Percentiles rank a stretch among this genome's conserved stretches.
These are phyloP conservation scores for Vesta saturnalis DNA, from an alignment of 2,888 invertebrate species.

Conservation along the genomic window DNA sequence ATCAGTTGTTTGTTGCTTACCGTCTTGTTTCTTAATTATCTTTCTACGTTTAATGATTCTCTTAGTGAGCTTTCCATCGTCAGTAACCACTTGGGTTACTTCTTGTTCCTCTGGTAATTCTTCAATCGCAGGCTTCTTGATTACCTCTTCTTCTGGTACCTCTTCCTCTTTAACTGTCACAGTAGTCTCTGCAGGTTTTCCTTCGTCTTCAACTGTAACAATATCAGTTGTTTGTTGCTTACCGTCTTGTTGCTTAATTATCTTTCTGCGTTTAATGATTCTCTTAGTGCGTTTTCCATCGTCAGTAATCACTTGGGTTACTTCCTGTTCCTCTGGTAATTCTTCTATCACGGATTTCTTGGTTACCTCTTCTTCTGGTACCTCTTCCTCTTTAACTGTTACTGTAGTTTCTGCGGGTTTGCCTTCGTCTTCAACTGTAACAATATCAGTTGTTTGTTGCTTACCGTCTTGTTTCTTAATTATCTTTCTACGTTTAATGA, in stretches of 20 bases:
- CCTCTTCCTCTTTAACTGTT: conserved; percentile 46
- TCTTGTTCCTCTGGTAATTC: conserved; percentile 45
- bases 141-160: conserved; percentile 49
- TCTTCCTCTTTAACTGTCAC: conserved; percentile 47
- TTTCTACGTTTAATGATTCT: conserved; percentile 49
- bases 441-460: conserved; percentile 50
- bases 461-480: conserved; percentile 51
- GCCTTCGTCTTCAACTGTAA: conserved; percentile 53
- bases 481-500: conserved; percentile 56
- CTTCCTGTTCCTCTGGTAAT: conserved; percentile 43
- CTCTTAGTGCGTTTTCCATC: conserved; percentile 38
- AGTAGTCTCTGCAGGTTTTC: conserved; percentile 49
- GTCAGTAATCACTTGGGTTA: conserved; percentile 34
- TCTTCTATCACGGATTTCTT: conserved; percentile 46
- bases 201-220: conserved; percentile 54
- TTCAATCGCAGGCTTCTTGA: conserved; percentile 53
- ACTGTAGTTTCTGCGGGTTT: conserved; percentile 53
- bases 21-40: conserved; percentile 49
- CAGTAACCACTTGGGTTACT: conserved; percentile 42
- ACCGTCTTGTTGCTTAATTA: conserved; percentile 34
- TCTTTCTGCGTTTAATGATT: conserved; percentile 22
- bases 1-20: conserved; percentile 49
- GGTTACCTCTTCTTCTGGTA: conserved; percentile 43
- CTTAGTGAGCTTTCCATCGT: conserved; percentile 42
- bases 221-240: conserved; percentile 54